Evolutionary conservation across 2,888 invertebrate genomes (phyloP).

Genomic region (Drosophila anomelani): DNA sequence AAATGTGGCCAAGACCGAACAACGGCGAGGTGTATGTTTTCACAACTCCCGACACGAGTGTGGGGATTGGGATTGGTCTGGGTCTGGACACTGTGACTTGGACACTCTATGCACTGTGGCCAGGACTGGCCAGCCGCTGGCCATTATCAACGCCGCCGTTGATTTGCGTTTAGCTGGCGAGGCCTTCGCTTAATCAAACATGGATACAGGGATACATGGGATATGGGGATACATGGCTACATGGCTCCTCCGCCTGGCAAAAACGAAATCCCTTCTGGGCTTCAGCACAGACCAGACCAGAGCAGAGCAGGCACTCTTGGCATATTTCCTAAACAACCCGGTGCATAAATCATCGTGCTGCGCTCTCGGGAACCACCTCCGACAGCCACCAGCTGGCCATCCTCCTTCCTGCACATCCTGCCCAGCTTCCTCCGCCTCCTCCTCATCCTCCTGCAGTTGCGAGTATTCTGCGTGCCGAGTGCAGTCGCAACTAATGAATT

Average conservation of each 20-base stretch:
- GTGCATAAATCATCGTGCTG: slow-evolving; percentile 73
- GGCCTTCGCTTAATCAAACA: slow-evolving; percentile 73
- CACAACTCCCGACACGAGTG: slow-evolving; percentile 75
- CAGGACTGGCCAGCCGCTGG: slow-evolving; percentile 51
- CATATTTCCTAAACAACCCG: slow-evolving; percentile 79
- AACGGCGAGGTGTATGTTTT: slow-evolving; percentile 72
- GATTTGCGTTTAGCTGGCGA: slow-evolving; percentile 70
- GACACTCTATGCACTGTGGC: slow-evolving; percentile 2
- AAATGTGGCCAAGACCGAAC: slow-evolving; percentile 36
- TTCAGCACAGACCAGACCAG: slow-evolving; percentile 28
- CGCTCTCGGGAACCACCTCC: slow-evolving; percentile 61
- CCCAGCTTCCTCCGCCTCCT: slow-evolving; percentile 15
- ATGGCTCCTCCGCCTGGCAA: slow-evolving; percentile 40
- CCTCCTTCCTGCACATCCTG: slow-evolving; percentile 24
- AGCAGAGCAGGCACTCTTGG: slow-evolving; percentile 51
- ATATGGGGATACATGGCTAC: not conserved
- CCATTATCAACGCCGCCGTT: slow-evolving; percentile 75
- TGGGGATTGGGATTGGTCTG: slow-evolving; percentile 25
- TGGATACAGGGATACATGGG: slow-evolving; percentile 40
- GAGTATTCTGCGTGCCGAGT: slow-evolving; percentile 65
- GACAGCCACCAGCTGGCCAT: slow-evolving; percentile 64
- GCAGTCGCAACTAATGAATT: slow-evolving; percentile 77
- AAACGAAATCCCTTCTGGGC: slow-evolving; percentile 68
- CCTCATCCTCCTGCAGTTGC: slow-evolving; percentile 18
- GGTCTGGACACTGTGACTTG: not conserved